Base-by-base conservation (phyloP, 2,113 vertebrate genomes). In the Gobius niger region DNA sequence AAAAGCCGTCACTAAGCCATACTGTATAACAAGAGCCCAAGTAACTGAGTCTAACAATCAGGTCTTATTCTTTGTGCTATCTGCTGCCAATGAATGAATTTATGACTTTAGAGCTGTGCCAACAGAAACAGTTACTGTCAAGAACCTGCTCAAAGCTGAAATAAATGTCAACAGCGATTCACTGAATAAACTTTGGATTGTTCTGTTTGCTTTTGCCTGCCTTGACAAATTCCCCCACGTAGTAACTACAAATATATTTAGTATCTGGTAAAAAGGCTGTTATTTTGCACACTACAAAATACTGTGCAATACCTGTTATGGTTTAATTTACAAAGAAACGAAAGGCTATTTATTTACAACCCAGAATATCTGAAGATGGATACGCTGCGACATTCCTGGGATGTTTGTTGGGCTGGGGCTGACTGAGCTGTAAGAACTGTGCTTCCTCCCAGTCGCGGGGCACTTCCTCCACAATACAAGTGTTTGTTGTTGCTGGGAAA, bases 321-420 rank as follows among this genome's bases (percentile, higher is more conserved):
- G 11, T 40, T 61, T 61, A 7, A 42, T 40, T 15, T 15, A 60
- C 34, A 9, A 16, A 44, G 15, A 61, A 61, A 14, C 24, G 7
- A 54, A 53, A 54, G 7, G 59, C 18, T 57, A 34, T 40, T 57
- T 34, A 34, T 34, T 7, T 57, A 40, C 14, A 44, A 7, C 24
- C 13, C 10, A 40, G 52, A 54, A 53, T 44, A 63, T 9, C 40
- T 64, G 67, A 60, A 47, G 70, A 77, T 19, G 56, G 13, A 79
- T 54, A 51, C 34, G 70, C 69, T 60, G 81, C 63, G 72, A 84
- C 83, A 86, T 90, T 87, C 79, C 85, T 71, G 60, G 78, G 68
- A 90, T 86, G 80, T 80, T 85, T 83, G 76, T 34, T 19, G 80
- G 75, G 70, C 65, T 86, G 53, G 75, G 57, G 76, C 76, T 18